Evolutionary conservation across 2,797 vertebrate genomes (phyloP).

Genomic region (Pipistrellus kuhlii): DNA sequence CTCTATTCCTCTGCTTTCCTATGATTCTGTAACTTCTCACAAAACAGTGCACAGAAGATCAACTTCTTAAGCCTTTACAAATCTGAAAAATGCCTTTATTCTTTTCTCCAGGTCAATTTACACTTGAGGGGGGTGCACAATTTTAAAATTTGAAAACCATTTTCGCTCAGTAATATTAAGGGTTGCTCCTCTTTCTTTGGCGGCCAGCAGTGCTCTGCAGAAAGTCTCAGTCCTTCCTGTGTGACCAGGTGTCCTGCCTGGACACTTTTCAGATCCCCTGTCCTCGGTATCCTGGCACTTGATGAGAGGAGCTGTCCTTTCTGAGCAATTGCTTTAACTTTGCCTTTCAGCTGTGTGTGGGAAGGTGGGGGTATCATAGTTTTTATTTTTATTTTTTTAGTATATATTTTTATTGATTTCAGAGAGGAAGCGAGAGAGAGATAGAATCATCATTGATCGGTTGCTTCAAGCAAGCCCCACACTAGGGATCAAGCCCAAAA

Average conservation of each 20-base stretch:
- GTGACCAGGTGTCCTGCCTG: background rate
- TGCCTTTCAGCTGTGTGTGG: background rate
- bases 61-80: background rate
- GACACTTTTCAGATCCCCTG: background rate
- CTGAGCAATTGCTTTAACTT: background rate
- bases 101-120: background rate
- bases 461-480: too few relatives aligned
- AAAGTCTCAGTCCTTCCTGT: background rate
- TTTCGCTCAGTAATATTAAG: background rate
- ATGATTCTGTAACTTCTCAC: background rate
- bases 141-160: background rate
- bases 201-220: background rate
- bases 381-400: background rate
- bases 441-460: too few relatives aligned
- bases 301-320: background rate
- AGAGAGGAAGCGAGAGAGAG: too few relatives aligned
- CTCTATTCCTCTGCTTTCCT: background rate
- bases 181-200: background rate
- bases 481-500: background rate
- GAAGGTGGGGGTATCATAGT: background rate
- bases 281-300: background rate
- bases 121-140: background rate
- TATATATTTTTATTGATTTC: too few relatives aligned
- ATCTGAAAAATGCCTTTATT: background rate
- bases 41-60: background rate